These are phyloP conservation scores for Heteromyza rotundicornis DNA, from an alignment of 2,888 invertebrate species.

Conservation along the genomic window DNA sequence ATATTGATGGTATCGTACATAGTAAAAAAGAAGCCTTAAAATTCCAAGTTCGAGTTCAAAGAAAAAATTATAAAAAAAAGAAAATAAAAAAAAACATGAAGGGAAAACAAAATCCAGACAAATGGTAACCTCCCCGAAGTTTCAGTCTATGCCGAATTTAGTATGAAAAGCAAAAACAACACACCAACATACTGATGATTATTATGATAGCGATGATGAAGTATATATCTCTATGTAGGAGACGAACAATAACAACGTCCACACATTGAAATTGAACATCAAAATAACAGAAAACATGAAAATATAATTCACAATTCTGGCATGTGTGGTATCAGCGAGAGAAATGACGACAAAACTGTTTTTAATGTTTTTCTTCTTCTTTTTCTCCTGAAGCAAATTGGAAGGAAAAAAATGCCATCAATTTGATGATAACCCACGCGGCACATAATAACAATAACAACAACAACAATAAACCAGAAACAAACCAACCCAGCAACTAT, in stretches of 20 bases:
- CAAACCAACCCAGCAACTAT: neutral
- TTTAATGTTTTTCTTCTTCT: neutral
- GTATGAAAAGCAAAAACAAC: neutral
- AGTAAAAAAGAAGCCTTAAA: too few species aligned
- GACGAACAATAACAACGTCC: neutral
- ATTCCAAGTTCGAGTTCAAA: too few species aligned
- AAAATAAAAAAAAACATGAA: too few species aligned
- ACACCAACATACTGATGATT: too few species aligned
- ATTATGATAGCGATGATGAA: too few species aligned
- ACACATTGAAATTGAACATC: conserved; percentile 10
- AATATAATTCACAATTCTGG: neutral
- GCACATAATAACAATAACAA: neutral
- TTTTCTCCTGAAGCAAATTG: neutral
- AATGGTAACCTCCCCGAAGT: conserved; percentile 13
- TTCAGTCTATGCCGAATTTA: neutral
- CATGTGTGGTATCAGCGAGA: conserved; percentile 2
- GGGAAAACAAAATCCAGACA: too few species aligned
- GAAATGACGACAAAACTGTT: conserved; percentile 14
- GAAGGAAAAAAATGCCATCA: conserved; percentile 13
- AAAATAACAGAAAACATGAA: neutral
- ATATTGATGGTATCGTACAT: too few species aligned
- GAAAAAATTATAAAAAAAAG: too few species aligned
- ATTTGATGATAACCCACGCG: conserved; percentile 11
- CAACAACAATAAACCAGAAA: neutral
- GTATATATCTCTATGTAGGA: too few species aligned